Percentiles rank a stretch among this genome's conserved stretches.
phyloP scores from a whole-genome alignment of 2,113 vertebrate genomes.

The Microtus montanus region DNA sequence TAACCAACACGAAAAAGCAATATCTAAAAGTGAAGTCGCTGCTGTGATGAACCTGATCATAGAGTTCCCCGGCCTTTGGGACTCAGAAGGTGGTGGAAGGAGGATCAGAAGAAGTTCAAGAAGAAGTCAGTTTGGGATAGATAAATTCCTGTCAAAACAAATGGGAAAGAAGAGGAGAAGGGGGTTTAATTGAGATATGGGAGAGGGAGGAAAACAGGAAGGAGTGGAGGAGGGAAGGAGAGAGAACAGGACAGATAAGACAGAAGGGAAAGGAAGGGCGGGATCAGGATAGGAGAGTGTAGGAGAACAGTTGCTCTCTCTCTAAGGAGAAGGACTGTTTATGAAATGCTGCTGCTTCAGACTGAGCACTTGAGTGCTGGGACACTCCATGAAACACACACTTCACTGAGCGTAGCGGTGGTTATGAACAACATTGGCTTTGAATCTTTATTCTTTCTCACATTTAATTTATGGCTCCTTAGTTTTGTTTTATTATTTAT shows the following conservation, averaged over 20 bases:
- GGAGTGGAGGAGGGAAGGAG: too few species aligned
- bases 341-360: not conserved
- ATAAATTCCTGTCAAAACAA: not conserved
- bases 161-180: not conserved
- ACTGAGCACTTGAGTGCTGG: not conserved
- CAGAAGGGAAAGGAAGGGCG: not conserved
- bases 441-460: not conserved
- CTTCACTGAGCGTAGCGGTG: not conserved
- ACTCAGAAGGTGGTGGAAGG: not conserved
- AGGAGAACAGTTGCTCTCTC: not conserved
- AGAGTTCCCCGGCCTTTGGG: not conserved
- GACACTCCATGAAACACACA: not conserved
- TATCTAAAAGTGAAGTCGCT: not conserved
- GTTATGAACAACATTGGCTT: not conserved
- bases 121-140: too few species aligned
- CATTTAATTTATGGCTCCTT: too few species aligned
- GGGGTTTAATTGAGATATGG: too few species aligned
- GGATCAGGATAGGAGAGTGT: fast-evolving
- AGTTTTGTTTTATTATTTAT: conserved; percentile 22
- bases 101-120: not conserved
- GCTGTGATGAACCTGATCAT: not conserved
- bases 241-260: too few species aligned
- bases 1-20: not conserved
- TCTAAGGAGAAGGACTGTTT: not conserved
- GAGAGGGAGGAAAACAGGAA: not conserved